A percentile compares a stretch with the other conserved stretches of the same genome.
Evolutionary conservation across 2,113 vertebrate genomes (phyloP).

Genomic region (Toxotes chatareus): DNA sequence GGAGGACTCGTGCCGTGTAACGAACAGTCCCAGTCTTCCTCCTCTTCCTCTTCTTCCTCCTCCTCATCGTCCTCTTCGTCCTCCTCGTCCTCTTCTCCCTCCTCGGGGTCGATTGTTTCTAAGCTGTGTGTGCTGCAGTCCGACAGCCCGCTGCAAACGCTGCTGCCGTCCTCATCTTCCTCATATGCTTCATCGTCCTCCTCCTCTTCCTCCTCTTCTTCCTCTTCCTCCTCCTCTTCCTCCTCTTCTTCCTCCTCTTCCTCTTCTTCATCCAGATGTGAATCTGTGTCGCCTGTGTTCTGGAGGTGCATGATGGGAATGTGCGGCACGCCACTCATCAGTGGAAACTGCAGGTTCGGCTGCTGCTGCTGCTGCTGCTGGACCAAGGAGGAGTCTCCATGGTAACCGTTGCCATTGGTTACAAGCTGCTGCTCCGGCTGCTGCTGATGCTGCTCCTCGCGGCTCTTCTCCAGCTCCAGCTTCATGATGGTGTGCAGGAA

Average conservation of each 20-base stretch:
- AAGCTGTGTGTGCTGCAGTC: conserved; percentile 96
- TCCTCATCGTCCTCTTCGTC: conserved; percentile 84
- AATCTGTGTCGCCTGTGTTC: conserved; percentile 86
- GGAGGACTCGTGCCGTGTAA: conserved; percentile 82
- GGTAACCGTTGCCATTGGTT: conserved; percentile 90
- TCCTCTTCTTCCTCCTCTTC: conserved; percentile 75
- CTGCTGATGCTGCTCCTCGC: conserved; percentile 89
- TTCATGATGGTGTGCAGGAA: conserved; percentile 99
- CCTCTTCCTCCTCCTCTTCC: conserved; percentile 77
- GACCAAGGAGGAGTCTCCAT: conserved; percentile 86
- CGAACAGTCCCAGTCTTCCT: conserved; percentile 87
- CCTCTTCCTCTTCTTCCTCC: conserved; percentile 85
- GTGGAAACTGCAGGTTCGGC: conserved; percentile 86
- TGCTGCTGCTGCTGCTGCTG: conserved; percentile 87
- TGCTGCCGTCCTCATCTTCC: conserved; percentile 89
- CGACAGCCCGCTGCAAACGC: conserved; percentile 93
- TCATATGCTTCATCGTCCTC: conserved; percentile 81
- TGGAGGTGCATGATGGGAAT: conserved; percentile 90
- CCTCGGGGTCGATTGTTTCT: conserved; percentile 90
- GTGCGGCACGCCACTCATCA: conserved; percentile 84
- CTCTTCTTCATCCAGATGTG: conserved; percentile 85
- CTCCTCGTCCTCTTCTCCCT: conserved; percentile 88
- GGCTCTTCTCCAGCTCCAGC: conserved; percentile 93
- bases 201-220: conserved; percentile 79
- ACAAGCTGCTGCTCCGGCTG: conserved; percentile 82